phyloP scores from a whole-genome alignment of 2,113 vertebrate species.

The Hypomesus transpacificus region DNA sequence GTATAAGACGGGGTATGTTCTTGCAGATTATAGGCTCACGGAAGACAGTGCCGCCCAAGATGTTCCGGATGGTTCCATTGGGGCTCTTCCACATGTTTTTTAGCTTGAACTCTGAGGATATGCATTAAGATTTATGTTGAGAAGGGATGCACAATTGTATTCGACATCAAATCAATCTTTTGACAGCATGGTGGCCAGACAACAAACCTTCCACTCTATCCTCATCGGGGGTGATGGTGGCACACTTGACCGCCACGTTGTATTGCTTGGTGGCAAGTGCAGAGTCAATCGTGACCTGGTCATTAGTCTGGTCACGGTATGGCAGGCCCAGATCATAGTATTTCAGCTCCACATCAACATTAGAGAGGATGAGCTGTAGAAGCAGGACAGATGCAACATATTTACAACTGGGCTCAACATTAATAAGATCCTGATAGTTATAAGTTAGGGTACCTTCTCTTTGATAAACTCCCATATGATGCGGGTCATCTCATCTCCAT shows the following conservation, averaged over 20 bases:
- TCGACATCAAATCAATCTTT: background rate
- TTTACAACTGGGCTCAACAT: background rate
- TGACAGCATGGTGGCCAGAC: background rate
- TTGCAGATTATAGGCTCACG: constrained; percentile 93
- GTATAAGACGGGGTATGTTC: constrained; percentile 92
- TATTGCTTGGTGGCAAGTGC: constrained; percentile 90
- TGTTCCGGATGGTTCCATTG: constrained; percentile 96
- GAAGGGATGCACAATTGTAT: background rate
- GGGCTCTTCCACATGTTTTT: constrained; percentile 99
- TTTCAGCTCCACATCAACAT: constrained; percentile 89
- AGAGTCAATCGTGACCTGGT: constrained; percentile 95
- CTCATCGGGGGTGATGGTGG: constrained; percentile 94
- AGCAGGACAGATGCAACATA: background rate
- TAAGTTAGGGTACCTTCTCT: constrained; percentile 79
- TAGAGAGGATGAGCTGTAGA: constrained; percentile 85
- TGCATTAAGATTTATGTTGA: background rate
- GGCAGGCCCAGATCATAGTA: constrained; percentile 93
- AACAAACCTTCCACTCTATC: constrained; percentile 85
- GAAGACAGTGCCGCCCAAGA: constrained; percentile 93
- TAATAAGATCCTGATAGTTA: background rate
- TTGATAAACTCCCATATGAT: constrained; percentile 99
- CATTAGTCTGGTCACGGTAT: constrained; percentile 84
- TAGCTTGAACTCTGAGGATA: constrained; percentile 84
- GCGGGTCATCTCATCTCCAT: constrained; percentile 94
- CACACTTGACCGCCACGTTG: constrained; percentile 91